These are phyloP conservation scores for Lumbricus terrestris DNA, from an alignment of 2,888 invertebrate species.

Conservation along the genomic window DNA sequence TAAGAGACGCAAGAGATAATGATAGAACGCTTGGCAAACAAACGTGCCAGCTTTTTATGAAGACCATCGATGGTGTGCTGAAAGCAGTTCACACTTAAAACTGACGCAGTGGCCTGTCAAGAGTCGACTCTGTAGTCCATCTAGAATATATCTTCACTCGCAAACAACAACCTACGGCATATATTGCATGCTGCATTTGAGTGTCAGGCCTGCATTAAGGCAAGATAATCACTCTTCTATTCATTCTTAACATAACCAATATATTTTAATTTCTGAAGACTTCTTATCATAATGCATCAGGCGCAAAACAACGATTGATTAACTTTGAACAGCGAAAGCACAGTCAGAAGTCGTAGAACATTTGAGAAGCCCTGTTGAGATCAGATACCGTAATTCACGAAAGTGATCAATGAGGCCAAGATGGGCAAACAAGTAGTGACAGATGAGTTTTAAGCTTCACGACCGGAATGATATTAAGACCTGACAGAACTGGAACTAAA, in stretches of 20 bases:
- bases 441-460: background rate
- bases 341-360: background rate
- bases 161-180: no score
- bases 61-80: background rate
- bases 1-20: no score
- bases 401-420: background rate
- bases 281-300: background rate
- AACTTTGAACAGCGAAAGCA: background rate
- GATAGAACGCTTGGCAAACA: constrained; percentile 3
- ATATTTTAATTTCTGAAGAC: background rate
- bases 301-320: background rate
- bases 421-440: background rate
- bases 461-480: background rate
- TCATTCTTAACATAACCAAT: background rate
- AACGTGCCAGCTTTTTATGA: background rate
- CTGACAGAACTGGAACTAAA: background rate
- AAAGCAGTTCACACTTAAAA: background rate
- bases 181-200: no score
- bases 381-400: background rate
- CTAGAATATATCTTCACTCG: background rate
- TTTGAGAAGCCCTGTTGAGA: background rate
- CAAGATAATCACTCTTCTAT: background rate
- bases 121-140: background rate
- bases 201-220: background rate
- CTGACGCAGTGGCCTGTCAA: background rate